Base-by-base conservation (phyloP, 2,797 vertebrate genomes). In the Rhinophrynus dorsalis region DNA sequence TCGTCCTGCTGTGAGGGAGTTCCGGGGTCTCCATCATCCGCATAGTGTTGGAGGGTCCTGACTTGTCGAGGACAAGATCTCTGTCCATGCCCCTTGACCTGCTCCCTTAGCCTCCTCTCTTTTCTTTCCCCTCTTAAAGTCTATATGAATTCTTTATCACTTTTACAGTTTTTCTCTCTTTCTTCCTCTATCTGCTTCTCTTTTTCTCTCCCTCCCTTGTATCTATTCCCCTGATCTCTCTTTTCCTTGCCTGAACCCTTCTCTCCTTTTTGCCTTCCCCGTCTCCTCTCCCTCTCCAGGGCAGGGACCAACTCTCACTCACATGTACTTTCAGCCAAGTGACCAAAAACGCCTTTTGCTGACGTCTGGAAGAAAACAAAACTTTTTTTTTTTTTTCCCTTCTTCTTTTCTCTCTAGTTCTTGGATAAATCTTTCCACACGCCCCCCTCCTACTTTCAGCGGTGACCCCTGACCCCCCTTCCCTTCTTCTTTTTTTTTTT, bases 1-100 rank as follows among this genome's bases (percentile, higher is more conserved):
- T 92, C 77, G 87, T 92, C 77, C 87, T 83, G 77, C 81, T 85
- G 59, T 87, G 89, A 42, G 82, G 82, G 55, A 85, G 84, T 62
- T 90, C 85, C 26, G 81, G 77, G 0, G 77, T 84, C 74, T 85
- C 83, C 67, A 83, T 74, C 23, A 82, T 78, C 38, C 86, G 80
- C 69, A 77, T 80, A 57, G 80, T 75, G 52, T 79, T 72, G 35
- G 85, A 81, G 69, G 79, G 78, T 74, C 79, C 83, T 57, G 81
- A 77, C 78, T 88, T 89, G 65, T 90, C 88, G 83, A 84, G 81
- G 70, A 79, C 79, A 79, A 85, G 67, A 32, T 68, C 62, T 74
- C 84, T 77, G 67, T 90, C 89, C 88, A 90, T 90, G 69, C 75
- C 83, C 67, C 75, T 33, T 59, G 68, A 69, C 80, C 76, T 40